Conservation (phyloP, 2,113 vertebrate genomes). For the Callospermophilus lateralis region DNA sequence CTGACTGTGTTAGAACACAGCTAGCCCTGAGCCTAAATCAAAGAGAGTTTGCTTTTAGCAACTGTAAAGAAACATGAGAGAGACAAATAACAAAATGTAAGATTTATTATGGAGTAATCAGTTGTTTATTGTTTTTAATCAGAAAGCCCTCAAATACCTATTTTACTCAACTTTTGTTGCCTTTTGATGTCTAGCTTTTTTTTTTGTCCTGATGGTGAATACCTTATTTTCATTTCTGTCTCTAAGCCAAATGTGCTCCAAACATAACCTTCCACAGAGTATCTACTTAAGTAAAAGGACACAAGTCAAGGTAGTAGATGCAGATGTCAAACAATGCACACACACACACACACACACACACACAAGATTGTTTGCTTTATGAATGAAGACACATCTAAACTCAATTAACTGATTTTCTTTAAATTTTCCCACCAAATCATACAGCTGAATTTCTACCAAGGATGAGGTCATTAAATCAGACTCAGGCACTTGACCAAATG, state of each 20-base stretch:
- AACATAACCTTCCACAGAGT: neutral
- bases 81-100: neutral
- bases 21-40: neutral
- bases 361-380: neutral
- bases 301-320: neutral
- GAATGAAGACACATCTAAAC: neutral
- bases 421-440: neutral
- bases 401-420: neutral
- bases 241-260: conserved; percentile 16
- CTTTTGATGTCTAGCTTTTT: neutral
- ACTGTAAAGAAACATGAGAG: neutral
- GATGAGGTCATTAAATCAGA: neutral
- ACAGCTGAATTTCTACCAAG: neutral
- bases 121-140: neutral
- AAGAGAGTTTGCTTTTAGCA: neutral
- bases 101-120: neutral
- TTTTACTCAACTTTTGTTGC: neutral
- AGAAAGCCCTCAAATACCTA: neutral
- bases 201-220: neutral
- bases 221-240: neutral
- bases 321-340: neutral
- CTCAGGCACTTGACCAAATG: neutral
- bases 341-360: neutral
- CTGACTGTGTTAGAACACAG: neutral
- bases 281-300: neutral